phyloP scores from a whole-genome alignment of 2,113 vertebrate species.

The Strix uralensis region DNA sequence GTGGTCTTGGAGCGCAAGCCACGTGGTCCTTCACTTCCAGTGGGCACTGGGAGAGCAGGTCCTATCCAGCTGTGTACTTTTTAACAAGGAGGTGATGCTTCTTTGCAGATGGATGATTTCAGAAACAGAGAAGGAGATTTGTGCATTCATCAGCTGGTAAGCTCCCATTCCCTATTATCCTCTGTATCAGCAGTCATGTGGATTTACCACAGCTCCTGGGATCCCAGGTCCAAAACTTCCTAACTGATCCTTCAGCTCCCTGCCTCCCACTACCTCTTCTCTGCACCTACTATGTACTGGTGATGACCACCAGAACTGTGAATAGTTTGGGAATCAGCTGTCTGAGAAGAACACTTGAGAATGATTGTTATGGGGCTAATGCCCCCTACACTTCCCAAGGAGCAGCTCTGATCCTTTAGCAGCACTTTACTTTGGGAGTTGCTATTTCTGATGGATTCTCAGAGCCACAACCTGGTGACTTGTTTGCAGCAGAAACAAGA shows the following conservation, averaged over 20 bases:
- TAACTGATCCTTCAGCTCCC: neutral
- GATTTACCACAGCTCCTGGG: neutral
- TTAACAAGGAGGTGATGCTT: neutral
- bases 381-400: neutral
- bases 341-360: neutral
- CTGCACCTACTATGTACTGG: neutral
- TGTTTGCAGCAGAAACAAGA: neutral
- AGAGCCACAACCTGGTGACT: neutral
- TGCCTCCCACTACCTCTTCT: neutral
- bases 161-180: neutral
- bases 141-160: neutral
- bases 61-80: neutral
- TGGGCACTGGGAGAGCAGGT: neutral
- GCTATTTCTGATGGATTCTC: neutral
- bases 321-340: neutral
- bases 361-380: neutral
- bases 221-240: neutral
- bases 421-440: neutral
- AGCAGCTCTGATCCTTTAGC: neutral
- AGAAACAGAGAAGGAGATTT: neutral
- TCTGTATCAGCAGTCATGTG: neutral
- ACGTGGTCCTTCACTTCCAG: neutral
- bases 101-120: neutral
- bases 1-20: neutral
- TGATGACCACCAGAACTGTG: neutral